Evolutionary conservation across 2,888 invertebrate genomes (phyloP).

Genomic region (Thereva nobilitata): DNA sequence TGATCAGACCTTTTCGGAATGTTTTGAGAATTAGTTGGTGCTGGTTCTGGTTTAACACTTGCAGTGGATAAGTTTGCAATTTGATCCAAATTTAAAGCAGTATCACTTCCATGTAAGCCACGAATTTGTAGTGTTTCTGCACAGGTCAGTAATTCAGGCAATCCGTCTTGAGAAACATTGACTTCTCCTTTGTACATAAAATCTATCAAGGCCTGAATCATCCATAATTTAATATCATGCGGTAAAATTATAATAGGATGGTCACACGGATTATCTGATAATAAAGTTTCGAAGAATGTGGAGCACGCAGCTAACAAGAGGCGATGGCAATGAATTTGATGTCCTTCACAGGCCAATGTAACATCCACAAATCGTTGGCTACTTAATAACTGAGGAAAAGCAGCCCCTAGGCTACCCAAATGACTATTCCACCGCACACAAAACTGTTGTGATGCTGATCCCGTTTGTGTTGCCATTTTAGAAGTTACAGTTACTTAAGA

Average conservation of each 20-base stretch:
- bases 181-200: conserved; percentile 86
- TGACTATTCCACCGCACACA: conserved; percentile 59
- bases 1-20: too few relatives aligned
- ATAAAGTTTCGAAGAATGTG: conserved; percentile 63
- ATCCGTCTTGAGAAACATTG: conserved; percentile 76
- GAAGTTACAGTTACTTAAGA: too few relatives aligned
- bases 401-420: conserved; percentile 57
- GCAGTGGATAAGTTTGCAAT: too few relatives aligned
- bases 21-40: too few relatives aligned
- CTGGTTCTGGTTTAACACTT: too few relatives aligned
- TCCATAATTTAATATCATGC: conserved; percentile 77
- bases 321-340: conserved; percentile 77
- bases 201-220: conserved; percentile 78
- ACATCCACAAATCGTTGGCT: conserved; percentile 71
- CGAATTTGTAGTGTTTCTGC: conserved; percentile 78
- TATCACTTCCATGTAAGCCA: conserved; percentile 57
- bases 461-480: conserved; percentile 14
- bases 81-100: conserved; percentile 9
- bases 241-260: conserved; percentile 76
- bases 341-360: conserved; percentile 79
- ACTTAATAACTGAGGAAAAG: conserved; percentile 51
- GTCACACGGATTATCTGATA: conserved; percentile 67
- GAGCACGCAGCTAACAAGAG: conserved; percentile 79
- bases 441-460: conserved; percentile 53
- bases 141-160: conserved; percentile 73